These are phyloP conservation scores for Eriocheir sinensis DNA, from an alignment of 1,140 invertebrate species.

Conservation along the genomic window DNA sequence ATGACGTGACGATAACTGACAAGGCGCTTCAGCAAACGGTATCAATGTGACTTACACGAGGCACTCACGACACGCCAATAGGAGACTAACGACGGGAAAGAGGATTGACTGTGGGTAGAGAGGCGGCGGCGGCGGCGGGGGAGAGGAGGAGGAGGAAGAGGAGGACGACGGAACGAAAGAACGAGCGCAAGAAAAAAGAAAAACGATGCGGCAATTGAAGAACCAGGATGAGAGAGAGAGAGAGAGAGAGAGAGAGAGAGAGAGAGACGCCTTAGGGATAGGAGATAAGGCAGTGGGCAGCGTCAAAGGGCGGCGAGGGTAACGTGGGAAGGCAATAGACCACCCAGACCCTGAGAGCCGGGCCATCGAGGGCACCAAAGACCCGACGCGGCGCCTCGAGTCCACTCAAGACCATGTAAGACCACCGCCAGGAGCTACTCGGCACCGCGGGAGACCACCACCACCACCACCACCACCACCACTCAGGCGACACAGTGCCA, in stretches of 20 bases:
- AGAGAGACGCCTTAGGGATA: background rate
- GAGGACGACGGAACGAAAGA: too few species aligned
- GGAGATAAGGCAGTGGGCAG: too few species aligned
- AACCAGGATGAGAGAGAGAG: background rate
- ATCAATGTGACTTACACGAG: background rate
- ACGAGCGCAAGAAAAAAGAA: too few species aligned
- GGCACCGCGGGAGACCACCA: background rate
- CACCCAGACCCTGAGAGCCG: background rate
- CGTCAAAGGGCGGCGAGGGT: too few species aligned
- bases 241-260: slow-evolving; percentile 12
- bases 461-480: too few species aligned
- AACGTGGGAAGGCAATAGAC: background rate
- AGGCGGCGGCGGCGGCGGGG: too few species aligned
- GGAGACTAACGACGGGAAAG: background rate
- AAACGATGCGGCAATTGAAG: background rate
- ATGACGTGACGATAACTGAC: background rate
- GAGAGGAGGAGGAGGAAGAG: too few species aligned
- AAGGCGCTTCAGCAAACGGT: background rate
- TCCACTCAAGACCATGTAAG: background rate
- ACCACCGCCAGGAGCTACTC: background rate
- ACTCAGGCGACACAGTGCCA: background rate
- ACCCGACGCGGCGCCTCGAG: background rate
- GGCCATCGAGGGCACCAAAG: background rate
- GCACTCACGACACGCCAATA: background rate
- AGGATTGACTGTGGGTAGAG: background rate